These are phyloP conservation scores for Ciconia maguari DNA, from an alignment of 2,113 vertebrate species.

Conservation along the genomic window DNA sequence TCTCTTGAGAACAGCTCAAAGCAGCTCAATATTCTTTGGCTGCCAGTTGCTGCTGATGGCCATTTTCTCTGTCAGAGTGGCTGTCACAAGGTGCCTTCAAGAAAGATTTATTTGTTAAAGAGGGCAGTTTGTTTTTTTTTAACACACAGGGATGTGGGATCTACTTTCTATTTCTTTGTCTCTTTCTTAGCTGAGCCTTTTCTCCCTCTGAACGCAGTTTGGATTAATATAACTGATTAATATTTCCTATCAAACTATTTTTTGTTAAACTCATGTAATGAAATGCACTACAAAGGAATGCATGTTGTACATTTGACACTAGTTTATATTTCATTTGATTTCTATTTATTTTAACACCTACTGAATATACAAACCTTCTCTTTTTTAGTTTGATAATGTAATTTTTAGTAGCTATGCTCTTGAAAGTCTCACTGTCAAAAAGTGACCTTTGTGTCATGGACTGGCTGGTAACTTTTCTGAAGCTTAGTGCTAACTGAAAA, in stretches of 20 bases:
- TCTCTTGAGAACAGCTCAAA: slow-evolving; percentile 33
- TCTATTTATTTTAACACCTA: background rate
- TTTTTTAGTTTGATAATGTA: background rate
- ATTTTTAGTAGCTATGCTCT: background rate
- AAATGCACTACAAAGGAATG: background rate
- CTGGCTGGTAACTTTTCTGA: background rate
- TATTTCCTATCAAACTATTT: background rate
- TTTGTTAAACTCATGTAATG: background rate
- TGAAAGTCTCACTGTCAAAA: background rate
- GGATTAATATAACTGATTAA: background rate
- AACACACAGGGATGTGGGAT: background rate
- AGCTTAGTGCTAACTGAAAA: background rate
- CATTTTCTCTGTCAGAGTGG: slow-evolving; percentile 48
- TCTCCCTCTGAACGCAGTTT: background rate
- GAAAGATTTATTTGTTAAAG: slow-evolving; percentile 60
- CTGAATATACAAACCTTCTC: background rate
- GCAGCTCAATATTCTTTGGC: slow-evolving; percentile 52
- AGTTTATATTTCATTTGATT: background rate
- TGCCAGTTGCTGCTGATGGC: slow-evolving; percentile 34
- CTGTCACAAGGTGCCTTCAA: slow-evolving; percentile 64
- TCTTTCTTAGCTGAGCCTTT: background rate
- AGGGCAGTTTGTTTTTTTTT: background rate
- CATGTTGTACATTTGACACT: background rate
- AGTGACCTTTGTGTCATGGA: background rate
- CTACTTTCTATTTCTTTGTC: slow-evolving; percentile 2